Percentiles rank a stretch among this genome's conserved stretches.
Conservation (phyloP, 2,113 vertebrate species). For the Myxocyprinus asiaticus region DNA sequence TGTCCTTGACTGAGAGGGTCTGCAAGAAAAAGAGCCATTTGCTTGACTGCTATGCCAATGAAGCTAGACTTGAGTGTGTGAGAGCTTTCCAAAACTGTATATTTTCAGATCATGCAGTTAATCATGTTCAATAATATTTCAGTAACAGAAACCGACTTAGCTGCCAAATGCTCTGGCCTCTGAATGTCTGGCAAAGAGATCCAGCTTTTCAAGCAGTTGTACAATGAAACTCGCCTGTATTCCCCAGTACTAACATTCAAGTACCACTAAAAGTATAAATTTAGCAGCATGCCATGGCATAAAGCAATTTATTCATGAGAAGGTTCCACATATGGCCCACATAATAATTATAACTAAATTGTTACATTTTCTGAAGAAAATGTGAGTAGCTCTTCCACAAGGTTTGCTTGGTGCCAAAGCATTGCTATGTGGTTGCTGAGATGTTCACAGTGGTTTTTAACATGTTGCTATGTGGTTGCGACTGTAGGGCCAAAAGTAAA, state of each 20-base stretch:
- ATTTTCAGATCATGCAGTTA: constrained; percentile 42
- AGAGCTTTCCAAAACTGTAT: constrained; percentile 32
- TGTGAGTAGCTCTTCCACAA: too few relatives aligned
- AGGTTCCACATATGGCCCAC: neutral
- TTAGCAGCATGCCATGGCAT: neutral
- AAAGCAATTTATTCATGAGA: too few relatives aligned
- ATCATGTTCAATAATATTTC: constrained; percentile 33
- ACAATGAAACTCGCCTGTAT: constrained; percentile 3
- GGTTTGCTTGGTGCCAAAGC: neutral
- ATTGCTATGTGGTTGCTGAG: neutral
- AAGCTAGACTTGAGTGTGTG: neutral
- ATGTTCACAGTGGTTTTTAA: neutral
- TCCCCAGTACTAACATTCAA: constrained; percentile 2
- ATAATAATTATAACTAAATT: neutral
- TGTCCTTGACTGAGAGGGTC: neutral
- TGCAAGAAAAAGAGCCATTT: neutral
- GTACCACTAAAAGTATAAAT: neutral
- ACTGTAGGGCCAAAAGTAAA: neutral
- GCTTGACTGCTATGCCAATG: constrained; percentile 10
- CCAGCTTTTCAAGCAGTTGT: constrained; percentile 30
- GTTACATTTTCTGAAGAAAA: too few relatives aligned
- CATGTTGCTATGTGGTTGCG: neutral
- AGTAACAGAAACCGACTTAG: constrained; percentile 32
- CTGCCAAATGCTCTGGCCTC: constrained; percentile 33
- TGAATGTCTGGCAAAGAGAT: constrained; percentile 37